These are phyloP conservation scores for Harpegnathos saltator DNA, from an alignment of 1,140 invertebrate species.

Conservation along the genomic window DNA sequence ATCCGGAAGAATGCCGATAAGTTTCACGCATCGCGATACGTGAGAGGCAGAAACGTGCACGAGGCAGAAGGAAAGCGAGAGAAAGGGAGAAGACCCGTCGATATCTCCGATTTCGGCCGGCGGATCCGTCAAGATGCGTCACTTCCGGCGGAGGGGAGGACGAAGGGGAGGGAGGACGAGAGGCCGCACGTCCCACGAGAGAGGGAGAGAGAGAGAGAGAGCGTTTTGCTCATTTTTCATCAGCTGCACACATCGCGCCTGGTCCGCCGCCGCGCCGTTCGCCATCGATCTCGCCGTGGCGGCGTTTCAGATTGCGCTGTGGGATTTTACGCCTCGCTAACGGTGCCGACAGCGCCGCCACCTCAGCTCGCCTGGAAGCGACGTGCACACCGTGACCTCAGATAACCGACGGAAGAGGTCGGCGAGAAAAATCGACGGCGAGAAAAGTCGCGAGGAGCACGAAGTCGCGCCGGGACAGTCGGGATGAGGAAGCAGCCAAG, in stretches of 20 bases:
- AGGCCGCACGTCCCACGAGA: slow-evolving; percentile 20
- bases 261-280: slow-evolving; percentile 11
- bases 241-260: slow-evolving; percentile 24
- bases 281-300: slow-evolving; percentile 64
- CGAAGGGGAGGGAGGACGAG: no score
- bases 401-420: slow-evolving; percentile 30
- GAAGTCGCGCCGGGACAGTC: neutral
- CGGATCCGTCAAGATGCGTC: slow-evolving; percentile 50
- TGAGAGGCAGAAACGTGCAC: slow-evolving; percentile 4
- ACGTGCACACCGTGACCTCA: slow-evolving; percentile 20
- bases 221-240: slow-evolving; percentile 53
- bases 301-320: slow-evolving; percentile 66
- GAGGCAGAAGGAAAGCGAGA: neutral
- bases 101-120: slow-evolving; percentile 63
- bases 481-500: neutral
- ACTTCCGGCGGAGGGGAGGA: slow-evolving; percentile 61
- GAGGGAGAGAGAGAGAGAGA: no score
- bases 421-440: slow-evolving; percentile 40
- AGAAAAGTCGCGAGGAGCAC: slow-evolving; percentile 19
- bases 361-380: slow-evolving; percentile 49
- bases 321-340: slow-evolving; percentile 55
- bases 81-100: slow-evolving; percentile 42
- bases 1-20: slow-evolving; percentile 61
- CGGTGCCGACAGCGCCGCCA: slow-evolving; percentile 7
- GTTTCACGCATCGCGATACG: slow-evolving; percentile 64